Conservation (phyloP, 2,797 vertebrate species). For the Prionace glauca region DNA sequence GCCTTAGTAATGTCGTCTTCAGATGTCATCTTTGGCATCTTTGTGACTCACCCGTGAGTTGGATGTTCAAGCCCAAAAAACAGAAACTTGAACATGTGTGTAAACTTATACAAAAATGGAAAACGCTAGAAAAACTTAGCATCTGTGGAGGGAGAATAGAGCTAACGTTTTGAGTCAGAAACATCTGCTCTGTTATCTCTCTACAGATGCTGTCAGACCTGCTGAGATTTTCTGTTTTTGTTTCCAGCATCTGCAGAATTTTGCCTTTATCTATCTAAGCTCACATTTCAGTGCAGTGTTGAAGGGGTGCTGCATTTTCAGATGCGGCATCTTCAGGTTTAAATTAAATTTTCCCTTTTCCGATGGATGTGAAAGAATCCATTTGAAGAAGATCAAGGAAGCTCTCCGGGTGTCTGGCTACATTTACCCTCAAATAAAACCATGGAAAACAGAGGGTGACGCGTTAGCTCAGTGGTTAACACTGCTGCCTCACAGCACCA, state of each 20-base stretch:
- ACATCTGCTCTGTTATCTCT: too few relatives aligned
- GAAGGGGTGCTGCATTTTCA: not conserved
- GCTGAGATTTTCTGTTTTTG: too few relatives aligned
- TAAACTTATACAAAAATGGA: not conserved
- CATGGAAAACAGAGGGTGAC: not conserved
- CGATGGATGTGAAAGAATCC: not conserved
- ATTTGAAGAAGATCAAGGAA: not conserved
- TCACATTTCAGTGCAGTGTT: not conserved
- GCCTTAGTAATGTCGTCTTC: not conserved
- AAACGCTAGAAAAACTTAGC: too few relatives aligned
- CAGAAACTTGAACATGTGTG: not conserved
- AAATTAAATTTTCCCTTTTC: not conserved
- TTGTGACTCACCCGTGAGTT: not conserved
- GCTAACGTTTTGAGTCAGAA: too few relatives aligned
- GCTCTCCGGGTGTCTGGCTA: not conserved
- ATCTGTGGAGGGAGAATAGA: too few relatives aligned
- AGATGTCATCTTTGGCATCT: not conserved
- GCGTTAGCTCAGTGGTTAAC: too few relatives aligned
- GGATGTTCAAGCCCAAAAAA: not conserved
- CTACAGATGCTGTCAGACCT: too few relatives aligned
- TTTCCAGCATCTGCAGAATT: too few relatives aligned
- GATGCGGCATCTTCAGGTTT: not conserved
- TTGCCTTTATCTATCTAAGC: too few relatives aligned
- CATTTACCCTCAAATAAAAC: not conserved
- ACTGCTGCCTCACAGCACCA: too few relatives aligned